phyloP scores from a whole-genome alignment of 1,140 invertebrate species.

The Drosophila aff. region DNA sequence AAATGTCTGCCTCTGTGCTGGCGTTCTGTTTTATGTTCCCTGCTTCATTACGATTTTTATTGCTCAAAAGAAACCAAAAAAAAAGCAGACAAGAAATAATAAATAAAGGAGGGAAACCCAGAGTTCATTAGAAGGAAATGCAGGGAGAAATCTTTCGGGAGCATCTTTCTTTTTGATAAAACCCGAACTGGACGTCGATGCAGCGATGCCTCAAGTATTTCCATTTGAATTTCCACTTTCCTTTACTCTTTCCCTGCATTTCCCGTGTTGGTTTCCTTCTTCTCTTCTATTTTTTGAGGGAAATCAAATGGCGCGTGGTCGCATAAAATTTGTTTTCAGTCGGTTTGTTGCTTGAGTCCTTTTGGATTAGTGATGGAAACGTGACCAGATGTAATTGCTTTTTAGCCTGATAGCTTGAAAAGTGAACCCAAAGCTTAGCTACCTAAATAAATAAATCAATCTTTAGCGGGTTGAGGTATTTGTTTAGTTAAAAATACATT shows the following conservation, averaged over 20 bases:
- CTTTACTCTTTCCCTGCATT: slow-evolving; percentile 31
- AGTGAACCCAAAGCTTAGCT: neutral
- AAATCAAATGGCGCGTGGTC: slow-evolving; percentile 75
- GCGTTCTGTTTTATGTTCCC: slow-evolving; percentile 70
- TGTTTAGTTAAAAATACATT: slow-evolving; percentile 1
- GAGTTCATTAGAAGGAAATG: slow-evolving; percentile 45
- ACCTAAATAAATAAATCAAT: slow-evolving; percentile 13
- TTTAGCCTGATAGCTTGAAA: neutral
- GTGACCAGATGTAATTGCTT: slow-evolving; percentile 25
- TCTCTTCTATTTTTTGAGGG: slow-evolving; percentile 25
- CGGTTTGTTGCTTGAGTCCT: slow-evolving; percentile 35
- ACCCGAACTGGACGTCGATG: slow-evolving; percentile 33
- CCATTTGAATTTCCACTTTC: slow-evolving; percentile 39
- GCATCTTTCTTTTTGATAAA: slow-evolving; percentile 49
- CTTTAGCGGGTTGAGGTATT: too few species aligned
- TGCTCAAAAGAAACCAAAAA: slow-evolving; percentile 39
- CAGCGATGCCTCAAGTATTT: slow-evolving; percentile 48
- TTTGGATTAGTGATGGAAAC: slow-evolving; percentile 44
- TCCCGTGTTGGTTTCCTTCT: neutral
- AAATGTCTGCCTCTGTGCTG: slow-evolving; percentile 43
- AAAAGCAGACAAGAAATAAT: slow-evolving; percentile 15
- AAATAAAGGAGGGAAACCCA: slow-evolving; percentile 27
- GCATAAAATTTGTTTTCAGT: slow-evolving; percentile 63
- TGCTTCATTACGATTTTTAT: slow-evolving; percentile 78
- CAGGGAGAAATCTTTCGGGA: slow-evolving; percentile 38